These are phyloP conservation scores for Gadopsis bispinosus DNA, from an alignment of 2,797 vertebrate species.

Conservation along the genomic window DNA sequence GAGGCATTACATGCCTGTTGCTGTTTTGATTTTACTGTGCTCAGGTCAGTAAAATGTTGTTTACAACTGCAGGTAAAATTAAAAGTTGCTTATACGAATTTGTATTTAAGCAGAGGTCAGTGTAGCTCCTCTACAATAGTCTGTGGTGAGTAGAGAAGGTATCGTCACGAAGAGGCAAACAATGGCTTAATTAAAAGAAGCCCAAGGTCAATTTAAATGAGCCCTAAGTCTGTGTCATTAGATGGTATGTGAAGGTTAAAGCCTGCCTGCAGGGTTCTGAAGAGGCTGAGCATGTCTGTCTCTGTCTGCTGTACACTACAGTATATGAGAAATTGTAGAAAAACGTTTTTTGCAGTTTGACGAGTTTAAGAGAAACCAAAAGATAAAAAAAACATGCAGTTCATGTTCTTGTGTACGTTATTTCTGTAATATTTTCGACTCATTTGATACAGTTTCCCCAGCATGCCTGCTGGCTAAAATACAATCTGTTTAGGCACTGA, in stretches of 20 bases:
- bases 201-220: not conserved
- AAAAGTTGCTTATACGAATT: conserved; percentile 12
- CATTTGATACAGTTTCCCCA: not conserved
- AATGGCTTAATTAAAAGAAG: conserved; percentile 16
- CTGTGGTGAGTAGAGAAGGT: not conserved
- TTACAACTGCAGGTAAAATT: conserved; percentile 39
- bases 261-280: conserved; percentile 12
- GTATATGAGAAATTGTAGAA: not conserved
- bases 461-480: not conserved
- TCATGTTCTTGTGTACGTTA: not conserved
- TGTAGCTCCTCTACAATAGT: not conserved
- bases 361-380: not conserved
- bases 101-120: not conserved
- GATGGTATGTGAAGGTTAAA: conserved; percentile 9
- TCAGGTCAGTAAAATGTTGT: conserved; percentile 37
- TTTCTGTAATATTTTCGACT: not conserved
- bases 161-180: not conserved
- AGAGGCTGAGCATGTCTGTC: not conserved
- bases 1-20: not conserved
- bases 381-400: not conserved
- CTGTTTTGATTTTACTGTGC: conserved; percentile 32
- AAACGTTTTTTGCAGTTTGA: not conserved
- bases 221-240: not conserved
- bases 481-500: not conserved
- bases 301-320: not conserved